A percentile compares a stretch with the other conserved stretches of the same genome.
Evolutionary conservation across 2,113 vertebrate species (phyloP).

Genomic region (Seriola aureovittata): DNA sequence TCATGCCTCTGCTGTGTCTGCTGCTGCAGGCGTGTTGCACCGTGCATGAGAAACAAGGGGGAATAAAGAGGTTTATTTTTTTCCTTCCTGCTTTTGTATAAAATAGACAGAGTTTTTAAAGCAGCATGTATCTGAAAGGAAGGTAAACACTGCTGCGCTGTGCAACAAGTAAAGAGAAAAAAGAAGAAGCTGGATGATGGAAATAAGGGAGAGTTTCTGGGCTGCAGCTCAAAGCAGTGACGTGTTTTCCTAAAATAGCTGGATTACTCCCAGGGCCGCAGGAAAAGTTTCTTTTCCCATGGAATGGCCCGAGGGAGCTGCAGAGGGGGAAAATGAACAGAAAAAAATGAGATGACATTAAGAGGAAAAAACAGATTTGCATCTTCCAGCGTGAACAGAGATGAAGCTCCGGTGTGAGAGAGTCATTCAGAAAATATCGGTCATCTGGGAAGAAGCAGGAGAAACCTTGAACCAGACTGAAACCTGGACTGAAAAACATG

Average conservation of each 20-base stretch:
- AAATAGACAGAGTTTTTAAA: background rate
- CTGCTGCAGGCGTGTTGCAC: constrained; percentile 18
- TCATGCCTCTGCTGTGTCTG: constrained; percentile 9
- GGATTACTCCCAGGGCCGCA: constrained; percentile 73
- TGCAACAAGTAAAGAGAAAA: constrained; percentile 57
- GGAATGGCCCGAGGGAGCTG: constrained; percentile 74
- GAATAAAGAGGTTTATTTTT: background rate
- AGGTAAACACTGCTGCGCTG: constrained; percentile 33
- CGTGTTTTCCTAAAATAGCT: constrained; percentile 83
- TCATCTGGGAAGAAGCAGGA: too few species aligned
- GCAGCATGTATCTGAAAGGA: constrained; percentile 10
- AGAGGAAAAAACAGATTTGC: constrained; percentile 28
- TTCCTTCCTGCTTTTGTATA: background rate
- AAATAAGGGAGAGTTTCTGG: constrained; percentile 71
- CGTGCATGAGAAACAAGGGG: background rate
- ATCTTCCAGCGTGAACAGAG: background rate
- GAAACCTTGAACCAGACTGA: too few species aligned
- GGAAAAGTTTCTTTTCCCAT: constrained; percentile 85
- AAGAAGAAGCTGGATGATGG: constrained; percentile 16
- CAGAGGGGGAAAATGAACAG: constrained; percentile 23
- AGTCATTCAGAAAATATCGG: constrained; percentile 33
- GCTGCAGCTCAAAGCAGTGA: constrained; percentile 77
- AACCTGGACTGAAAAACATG: too few species aligned
- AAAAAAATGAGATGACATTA: constrained; percentile 30
- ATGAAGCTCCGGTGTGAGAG: background rate